Percentiles rank a stretch among this genome's conserved stretches.
Evolutionary conservation across 2,113 vertebrate genomes (phyloP).

Genomic region (Laticauda colubrina): DNA sequence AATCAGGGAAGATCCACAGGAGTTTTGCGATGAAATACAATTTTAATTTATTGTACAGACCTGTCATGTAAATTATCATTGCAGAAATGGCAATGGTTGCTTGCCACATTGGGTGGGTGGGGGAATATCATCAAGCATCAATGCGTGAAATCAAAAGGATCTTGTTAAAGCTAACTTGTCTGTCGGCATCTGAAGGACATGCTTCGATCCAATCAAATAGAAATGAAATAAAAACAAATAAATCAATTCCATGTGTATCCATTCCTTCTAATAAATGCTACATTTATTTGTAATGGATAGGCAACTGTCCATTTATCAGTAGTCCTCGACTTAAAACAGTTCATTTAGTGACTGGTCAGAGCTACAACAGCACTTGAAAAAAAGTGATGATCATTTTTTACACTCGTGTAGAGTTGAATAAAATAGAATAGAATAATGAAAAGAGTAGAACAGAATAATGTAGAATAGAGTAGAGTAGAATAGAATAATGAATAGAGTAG

Average conservation of each 20-base stretch:
- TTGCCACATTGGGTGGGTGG: not conserved
- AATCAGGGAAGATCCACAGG: not conserved
- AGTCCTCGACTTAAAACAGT: too few species aligned
- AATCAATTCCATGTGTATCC: not conserved
- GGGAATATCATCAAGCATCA: not conserved
- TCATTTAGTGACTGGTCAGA: too few species aligned
- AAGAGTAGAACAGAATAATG: too few species aligned
- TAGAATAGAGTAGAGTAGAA: too few species aligned
- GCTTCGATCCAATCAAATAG: too few species aligned
- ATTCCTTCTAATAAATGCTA: not conserved
- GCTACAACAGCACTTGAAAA: too few species aligned
- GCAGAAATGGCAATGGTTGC: not conserved
- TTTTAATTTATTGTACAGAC: not conserved
- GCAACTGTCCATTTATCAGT: not conserved
- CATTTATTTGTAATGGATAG: not conserved
- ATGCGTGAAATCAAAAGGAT: not conserved
- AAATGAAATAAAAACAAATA: too few species aligned
- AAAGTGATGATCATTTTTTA: too few species aligned
- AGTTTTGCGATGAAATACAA: not conserved
- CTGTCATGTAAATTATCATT: not conserved
- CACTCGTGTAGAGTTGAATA: too few species aligned
- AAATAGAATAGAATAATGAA: too few species aligned
- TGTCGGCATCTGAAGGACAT: not conserved
- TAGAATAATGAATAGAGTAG: too few species aligned
- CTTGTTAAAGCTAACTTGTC: not conserved